These are phyloP conservation scores for Dysidea cf. avara DNA, from an alignment of 37 sponge, comb jelly and placozoan genomes.

Conservation along the genomic window DNA sequence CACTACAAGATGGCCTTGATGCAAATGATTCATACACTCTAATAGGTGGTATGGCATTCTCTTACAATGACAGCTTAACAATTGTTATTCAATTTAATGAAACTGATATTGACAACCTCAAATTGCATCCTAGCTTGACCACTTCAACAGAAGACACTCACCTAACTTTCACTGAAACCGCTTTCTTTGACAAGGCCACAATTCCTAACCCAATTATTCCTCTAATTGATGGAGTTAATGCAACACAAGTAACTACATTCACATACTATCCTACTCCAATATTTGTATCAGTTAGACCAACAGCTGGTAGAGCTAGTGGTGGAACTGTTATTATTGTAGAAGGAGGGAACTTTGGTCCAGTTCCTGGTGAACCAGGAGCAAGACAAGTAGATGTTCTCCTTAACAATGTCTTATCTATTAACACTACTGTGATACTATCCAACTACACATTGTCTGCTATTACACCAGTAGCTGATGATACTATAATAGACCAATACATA, in stretches of 20 bases:
- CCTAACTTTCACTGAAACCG: slow-evolving; percentile 55
- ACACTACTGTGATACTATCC: slow-evolving; percentile 49
- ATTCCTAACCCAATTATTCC: slow-evolving; percentile 77
- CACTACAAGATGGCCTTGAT: slow-evolving; percentile 65
- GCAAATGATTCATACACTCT: slow-evolving; percentile 59
- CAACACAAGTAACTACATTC: slow-evolving; percentile 62
- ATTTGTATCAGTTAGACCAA: slow-evolving; percentile 69
- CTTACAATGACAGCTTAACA: slow-evolving; percentile 29
- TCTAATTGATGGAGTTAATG: slow-evolving; percentile 68
- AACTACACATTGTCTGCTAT: slow-evolving; percentile 44
- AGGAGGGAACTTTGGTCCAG: slow-evolving; percentile 81
- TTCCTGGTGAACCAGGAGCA: slow-evolving; percentile 35
- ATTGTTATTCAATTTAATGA: slow-evolving; percentile 58
- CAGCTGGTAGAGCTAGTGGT: slow-evolving; percentile 75
- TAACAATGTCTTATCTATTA: slow-evolving; percentile 27
- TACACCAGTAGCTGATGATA: slow-evolving; percentile 47
- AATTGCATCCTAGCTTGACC: slow-evolving; percentile 58
- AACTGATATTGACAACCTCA: slow-evolving; percentile 51
- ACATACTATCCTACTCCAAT: slow-evolving; percentile 72
- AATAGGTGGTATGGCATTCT: slow-evolving; percentile 52
- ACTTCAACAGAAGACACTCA: slow-evolving; percentile 73
- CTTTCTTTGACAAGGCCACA: slow-evolving; percentile 89
- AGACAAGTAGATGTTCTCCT: slow-evolving; percentile 71
- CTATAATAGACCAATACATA: slow-evolving; percentile 33
- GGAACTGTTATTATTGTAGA: slow-evolving; percentile 67